Evolutionary conservation across 2,797 vertebrate species (phyloP).

Genomic region (Pipistrellus pygmaeus): DNA sequence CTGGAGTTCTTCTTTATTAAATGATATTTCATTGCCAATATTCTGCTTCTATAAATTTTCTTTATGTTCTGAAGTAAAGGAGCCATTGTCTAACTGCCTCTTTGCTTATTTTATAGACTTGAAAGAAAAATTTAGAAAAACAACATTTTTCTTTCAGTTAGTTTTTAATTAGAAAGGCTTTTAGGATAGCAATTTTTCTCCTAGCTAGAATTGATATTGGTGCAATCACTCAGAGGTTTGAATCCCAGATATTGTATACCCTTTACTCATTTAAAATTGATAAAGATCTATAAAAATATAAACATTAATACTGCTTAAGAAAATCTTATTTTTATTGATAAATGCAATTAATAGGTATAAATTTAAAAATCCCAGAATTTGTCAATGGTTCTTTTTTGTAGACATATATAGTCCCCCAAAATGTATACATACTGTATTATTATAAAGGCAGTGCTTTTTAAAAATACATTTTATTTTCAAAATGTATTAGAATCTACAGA

Average conservation of each 20-base stretch:
- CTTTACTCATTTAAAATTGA: conserved; percentile 10
- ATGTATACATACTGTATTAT: too few species aligned
- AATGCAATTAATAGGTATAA: background rate
- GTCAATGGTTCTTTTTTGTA: background rate
- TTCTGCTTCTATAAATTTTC: conserved; percentile 8
- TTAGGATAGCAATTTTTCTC: conserved; percentile 30
- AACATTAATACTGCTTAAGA: background rate
- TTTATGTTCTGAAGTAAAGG: conserved; percentile 13
- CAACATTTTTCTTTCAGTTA: background rate
- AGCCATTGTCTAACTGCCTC: background rate
- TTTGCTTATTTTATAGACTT: conserved; percentile 49
- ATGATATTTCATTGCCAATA: conserved; percentile 1
- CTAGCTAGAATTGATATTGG: conserved; percentile 43
- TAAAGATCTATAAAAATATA: background rate
- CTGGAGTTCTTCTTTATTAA: conserved; percentile 52
- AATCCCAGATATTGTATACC: background rate
- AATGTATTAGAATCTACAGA: too few species aligned
- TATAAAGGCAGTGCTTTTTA: too few species aligned
- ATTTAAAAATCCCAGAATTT: background rate
- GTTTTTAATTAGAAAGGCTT: conserved; percentile 55
- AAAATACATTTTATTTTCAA: too few species aligned
- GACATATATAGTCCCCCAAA: background rate
- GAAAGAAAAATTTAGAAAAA: conserved; percentile 36
- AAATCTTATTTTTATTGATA: background rate
- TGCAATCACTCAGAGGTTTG: background rate